Evolutionary conservation across 2,888 invertebrate genomes (phyloP).

Genomic region (Cryptus armator): DNA sequence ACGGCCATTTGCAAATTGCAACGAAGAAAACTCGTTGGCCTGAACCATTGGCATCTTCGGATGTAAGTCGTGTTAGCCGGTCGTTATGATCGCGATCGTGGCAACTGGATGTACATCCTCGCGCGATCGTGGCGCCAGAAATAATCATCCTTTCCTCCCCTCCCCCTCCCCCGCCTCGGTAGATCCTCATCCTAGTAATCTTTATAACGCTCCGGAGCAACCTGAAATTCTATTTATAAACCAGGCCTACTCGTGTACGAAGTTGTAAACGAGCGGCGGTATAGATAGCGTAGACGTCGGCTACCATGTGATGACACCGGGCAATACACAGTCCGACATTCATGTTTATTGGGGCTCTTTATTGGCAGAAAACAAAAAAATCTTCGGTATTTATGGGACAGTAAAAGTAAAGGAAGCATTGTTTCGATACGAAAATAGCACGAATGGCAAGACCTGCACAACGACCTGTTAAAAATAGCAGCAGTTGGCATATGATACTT

Average conservation of each 20-base stretch:
- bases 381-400: too few species aligned
- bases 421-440: too few species aligned
- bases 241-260: conserved; percentile 30
- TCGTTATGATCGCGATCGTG: conserved; percentile 4
- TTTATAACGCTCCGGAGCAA: conserved; percentile 52
- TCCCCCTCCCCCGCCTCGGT: background rate
- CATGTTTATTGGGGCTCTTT: too few species aligned
- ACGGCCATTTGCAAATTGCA: background rate
- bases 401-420: too few species aligned
- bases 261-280: conserved; percentile 17
- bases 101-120: background rate
- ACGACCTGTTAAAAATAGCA: too few species aligned
- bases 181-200: conserved; percentile 64
- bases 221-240: conserved; percentile 68
- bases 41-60: background rate
- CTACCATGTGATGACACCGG: too few species aligned
- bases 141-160: conserved; percentile 4
- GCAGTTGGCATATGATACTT: too few species aligned
- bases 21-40: conserved; percentile 14
- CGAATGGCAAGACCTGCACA: too few species aligned
- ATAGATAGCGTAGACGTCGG: background rate
- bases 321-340: too few species aligned
- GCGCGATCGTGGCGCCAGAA: conserved; percentile 22
- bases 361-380: too few species aligned
- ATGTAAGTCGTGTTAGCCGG: conserved; percentile 4